These are phyloP conservation scores for Metellina segmentata DNA, from an alignment of 2,888 invertebrate species.

Conservation along the genomic window DNA sequence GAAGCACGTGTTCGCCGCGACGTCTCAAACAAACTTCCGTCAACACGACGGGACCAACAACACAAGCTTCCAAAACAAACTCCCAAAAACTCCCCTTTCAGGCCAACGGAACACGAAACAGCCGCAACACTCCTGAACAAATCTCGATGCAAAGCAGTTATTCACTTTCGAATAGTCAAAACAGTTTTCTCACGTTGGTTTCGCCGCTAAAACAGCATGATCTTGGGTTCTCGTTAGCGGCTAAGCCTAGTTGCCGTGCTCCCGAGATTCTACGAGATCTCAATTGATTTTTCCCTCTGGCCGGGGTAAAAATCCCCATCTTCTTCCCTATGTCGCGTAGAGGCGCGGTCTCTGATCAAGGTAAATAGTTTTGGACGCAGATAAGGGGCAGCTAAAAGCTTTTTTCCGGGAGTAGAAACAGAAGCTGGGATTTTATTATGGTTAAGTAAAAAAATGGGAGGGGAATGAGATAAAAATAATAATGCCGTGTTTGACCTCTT, in stretches of 20 bases:
- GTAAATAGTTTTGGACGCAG: slow-evolving; percentile 50
- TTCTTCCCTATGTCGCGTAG: slow-evolving; percentile 19
- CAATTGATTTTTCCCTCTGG: slow-evolving; percentile 40
- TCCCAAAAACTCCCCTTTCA: slow-evolving; percentile 1
- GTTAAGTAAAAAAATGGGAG: not conserved
- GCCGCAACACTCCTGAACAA: not conserved
- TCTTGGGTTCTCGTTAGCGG: slow-evolving; percentile 31
- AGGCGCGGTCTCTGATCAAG: slow-evolving; percentile 47
- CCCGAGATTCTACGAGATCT: slow-evolving; percentile 45
- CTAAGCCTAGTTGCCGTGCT: slow-evolving; percentile 54
- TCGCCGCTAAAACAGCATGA: not conserved
- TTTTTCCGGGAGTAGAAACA: slow-evolving; percentile 15
- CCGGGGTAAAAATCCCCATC: slow-evolving; percentile 6
- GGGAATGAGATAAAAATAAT: not conserved
- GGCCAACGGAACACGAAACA: not conserved
- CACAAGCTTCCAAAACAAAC: slow-evolving; percentile 8
- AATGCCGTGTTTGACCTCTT: slow-evolving; percentile 6
- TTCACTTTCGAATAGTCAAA: not conserved
- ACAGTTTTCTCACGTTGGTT: slow-evolving; percentile 5
- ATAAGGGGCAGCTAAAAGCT: slow-evolving; percentile 46
- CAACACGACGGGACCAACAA: not conserved
- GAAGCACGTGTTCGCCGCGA: slow-evolving; percentile 50
- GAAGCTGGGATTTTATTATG: slow-evolving; percentile 34
- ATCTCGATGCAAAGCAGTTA: no score
- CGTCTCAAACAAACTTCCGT: slow-evolving; percentile 38